Evolutionary conservation across 2,888 invertebrate species (phyloP), one percentile per base, ranked within the genome.

Genomic region (Rotaria magnacalcarata): DNA sequence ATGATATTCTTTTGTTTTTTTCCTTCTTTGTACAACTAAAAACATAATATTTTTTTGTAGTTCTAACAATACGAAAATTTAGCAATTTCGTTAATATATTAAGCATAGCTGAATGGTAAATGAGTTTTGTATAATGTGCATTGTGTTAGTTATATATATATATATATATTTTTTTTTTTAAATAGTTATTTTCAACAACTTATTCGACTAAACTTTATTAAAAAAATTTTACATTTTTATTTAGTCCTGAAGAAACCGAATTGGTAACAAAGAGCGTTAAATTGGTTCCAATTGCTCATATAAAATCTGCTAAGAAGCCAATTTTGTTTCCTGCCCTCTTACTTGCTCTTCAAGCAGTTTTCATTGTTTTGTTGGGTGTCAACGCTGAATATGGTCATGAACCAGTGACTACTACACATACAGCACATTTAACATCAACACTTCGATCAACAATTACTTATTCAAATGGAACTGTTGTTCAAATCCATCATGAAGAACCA

Each of bases 361-460:
- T 80, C n/a, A 80, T 80, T 21, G 47, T 80, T 47, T 19, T 80
- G 11, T 47, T 80, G 10, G 80, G 47, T 80, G 6, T 47, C 14
- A 24, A 80, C n/a, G 43, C 80, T 24, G 80, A 80, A 4, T 80
- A 80, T 14, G 80, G 80, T 47, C 80, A 80, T 80, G 80, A 80
- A 80, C 75, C 75, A 21, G 8, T n/a, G 24, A 16, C 67, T 19
- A 2, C 2, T 34, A 19, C 34, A 0, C 21, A 19, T 54, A 21
- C 21, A 7, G 19, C 10, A 34, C 67, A 1, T 67, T 2, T 11
- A 16, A 7, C 41, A n/a, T 21, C 16, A 47, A 41, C 80, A 43
- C 0, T 4, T 19, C 43, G 34, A n/a, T 47, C 47, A n/a, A 19
- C 47, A 47, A 67, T 19, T 19, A 10, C 4, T 14, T 80, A 41